Percentiles rank a stretch among this genome's conserved stretches.
Evolutionary conservation across 2,888 invertebrate genomes (phyloP).

Genomic region (Drosophila vallismaia): DNA sequence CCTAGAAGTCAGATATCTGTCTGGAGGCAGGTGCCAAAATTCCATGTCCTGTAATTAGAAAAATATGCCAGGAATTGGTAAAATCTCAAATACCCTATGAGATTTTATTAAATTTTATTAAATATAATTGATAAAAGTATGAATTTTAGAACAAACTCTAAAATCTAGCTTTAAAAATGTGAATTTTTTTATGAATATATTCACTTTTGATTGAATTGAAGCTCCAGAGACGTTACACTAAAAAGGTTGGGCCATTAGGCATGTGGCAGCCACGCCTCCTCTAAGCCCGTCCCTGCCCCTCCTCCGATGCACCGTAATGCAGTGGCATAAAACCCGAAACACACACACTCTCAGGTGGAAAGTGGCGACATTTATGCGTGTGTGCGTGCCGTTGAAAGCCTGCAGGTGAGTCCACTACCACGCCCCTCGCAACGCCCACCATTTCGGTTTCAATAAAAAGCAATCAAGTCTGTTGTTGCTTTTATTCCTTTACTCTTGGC

Average conservation of each 20-base stretch:
- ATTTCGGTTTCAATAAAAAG: not conserved
- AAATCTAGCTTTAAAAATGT: not conserved
- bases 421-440: slow-evolving; percentile 13
- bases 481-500: slow-evolving; percentile 18
- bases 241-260: not conserved
- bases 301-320: slow-evolving; percentile 1
- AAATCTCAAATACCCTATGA: not conserved
- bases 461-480: not conserved
- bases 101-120: no score
- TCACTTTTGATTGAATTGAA: not conserved
- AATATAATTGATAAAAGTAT: no score
- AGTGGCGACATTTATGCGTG: slow-evolving; percentile 70
- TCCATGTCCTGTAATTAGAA: slow-evolving; percentile 8
- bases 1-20: slow-evolving; percentile 22
- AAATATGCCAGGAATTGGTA: not conserved
- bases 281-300: not conserved
- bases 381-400: slow-evolving; percentile 53
- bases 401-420: slow-evolving; percentile 1
- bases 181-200: not conserved
- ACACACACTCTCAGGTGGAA: slow-evolving; percentile 56
- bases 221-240: not conserved
- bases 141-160: no score
- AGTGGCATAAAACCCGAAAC: not conserved
- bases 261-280: not conserved
- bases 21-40: slow-evolving; percentile 28